phyloP scores from a whole-genome alignment of 2,888 invertebrate species.

The Drosophila eohydei region DNA sequence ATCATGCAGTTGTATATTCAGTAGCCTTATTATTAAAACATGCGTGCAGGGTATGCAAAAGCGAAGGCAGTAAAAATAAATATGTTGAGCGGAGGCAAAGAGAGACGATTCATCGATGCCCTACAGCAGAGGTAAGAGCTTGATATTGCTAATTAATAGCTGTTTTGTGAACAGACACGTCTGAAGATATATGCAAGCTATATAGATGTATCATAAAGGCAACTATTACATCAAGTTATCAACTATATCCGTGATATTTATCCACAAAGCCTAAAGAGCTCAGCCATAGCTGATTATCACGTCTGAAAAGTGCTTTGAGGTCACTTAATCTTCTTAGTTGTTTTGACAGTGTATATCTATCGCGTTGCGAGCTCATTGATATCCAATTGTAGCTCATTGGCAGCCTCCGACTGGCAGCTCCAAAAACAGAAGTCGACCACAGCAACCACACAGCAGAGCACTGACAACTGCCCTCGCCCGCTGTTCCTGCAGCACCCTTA shows the following conservation, averaged over 20 bases:
- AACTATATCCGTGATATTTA: no score
- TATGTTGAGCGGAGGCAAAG: slow-evolving; percentile 1
- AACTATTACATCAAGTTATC: background rate
- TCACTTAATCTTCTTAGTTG: background rate
- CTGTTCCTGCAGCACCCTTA: background rate
- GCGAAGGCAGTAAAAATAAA: slow-evolving; percentile 19
- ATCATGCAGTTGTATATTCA: background rate
- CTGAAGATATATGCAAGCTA: background rate
- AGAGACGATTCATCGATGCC: slow-evolving; percentile 29
- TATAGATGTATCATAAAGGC: background rate
- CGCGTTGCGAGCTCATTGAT: background rate
- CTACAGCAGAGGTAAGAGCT: slow-evolving; percentile 14
- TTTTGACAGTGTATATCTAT: slow-evolving; percentile 5
- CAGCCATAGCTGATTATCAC: background rate
- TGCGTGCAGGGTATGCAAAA: slow-evolving; percentile 24
- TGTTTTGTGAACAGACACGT: background rate
- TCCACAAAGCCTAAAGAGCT: background rate
- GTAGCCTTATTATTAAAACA: background rate
- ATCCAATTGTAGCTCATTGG: slow-evolving; percentile 35
- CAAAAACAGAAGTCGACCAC: slow-evolving; percentile 62
- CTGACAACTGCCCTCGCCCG: slow-evolving; percentile 10
- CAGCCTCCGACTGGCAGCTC: slow-evolving; percentile 9
- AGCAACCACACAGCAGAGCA: slow-evolving; percentile 20
- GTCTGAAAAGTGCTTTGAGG: background rate
- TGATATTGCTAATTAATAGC: background rate